Percentiles rank a stretch among this genome's conserved stretches.
These are phyloP conservation scores for Sinohyriopsis cumingii DNA, from an alignment of 2,888 invertebrate genomes.

Conservation along the genomic window DNA sequence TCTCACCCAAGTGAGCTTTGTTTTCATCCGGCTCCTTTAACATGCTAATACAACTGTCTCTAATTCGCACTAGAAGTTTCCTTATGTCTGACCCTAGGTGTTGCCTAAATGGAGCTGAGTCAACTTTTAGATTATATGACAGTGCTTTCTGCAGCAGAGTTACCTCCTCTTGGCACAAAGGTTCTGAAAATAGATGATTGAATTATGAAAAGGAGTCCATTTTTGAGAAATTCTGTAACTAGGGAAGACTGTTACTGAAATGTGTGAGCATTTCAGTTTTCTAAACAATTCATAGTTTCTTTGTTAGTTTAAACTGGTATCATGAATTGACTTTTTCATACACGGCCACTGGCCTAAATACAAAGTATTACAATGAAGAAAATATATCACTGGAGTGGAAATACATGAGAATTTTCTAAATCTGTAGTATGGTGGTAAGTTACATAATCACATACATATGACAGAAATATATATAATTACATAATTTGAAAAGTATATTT, in stretches of 20 bases:
- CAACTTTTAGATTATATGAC: slow-evolving; percentile 66
- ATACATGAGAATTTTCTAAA: no score
- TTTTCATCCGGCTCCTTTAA: slow-evolving; percentile 38
- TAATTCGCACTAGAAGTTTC: slow-evolving; percentile 58
- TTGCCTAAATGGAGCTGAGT: slow-evolving; percentile 69
- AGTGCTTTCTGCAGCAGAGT: slow-evolving; percentile 55
- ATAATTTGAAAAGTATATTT: no score
- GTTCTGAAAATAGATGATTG: slow-evolving; percentile 39
- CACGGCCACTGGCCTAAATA: no score
- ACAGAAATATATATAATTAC: no score
- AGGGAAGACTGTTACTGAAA: slow-evolving; percentile 6
- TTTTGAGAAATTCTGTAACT: neutral
- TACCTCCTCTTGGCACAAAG: slow-evolving; percentile 50
- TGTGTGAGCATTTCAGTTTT: neutral
- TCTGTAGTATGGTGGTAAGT: no score
- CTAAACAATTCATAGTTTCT: no score
- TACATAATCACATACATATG: no score
- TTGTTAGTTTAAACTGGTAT: no score
- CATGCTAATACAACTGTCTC: slow-evolving; percentile 63
- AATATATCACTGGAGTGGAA: no score
- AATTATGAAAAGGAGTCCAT: slow-evolving; percentile 1
- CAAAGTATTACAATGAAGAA: no score
- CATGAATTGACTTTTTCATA: no score
- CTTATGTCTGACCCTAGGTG: slow-evolving; percentile 59
- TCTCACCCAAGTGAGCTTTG: slow-evolving; percentile 9